phyloP scores from a whole-genome alignment of 2,888 invertebrate genomes.

The Galeopsomyia nigrocyanea region DNA sequence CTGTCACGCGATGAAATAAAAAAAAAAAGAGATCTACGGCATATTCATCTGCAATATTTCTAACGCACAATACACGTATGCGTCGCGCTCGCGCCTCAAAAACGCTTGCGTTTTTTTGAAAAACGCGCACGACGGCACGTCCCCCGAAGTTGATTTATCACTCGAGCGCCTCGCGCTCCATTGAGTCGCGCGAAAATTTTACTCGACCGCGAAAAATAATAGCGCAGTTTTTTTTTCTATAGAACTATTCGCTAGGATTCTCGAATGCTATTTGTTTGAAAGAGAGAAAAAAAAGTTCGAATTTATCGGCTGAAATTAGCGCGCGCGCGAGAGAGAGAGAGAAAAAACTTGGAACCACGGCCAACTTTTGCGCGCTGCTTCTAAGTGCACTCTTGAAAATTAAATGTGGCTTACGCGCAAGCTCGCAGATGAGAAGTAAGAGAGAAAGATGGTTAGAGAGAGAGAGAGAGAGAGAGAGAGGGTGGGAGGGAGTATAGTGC shows the following conservation, averaged over 20 bases:
- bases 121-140: background rate
- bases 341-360: background rate
- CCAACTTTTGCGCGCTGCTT: constrained; percentile 28
- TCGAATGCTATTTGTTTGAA: constrained; percentile 29
- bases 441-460: background rate
- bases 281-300: background rate
- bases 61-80: no score
- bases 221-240: background rate
- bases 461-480: background rate
- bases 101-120: background rate
- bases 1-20: no score
- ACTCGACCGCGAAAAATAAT: background rate
- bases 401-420: constrained; percentile 15
- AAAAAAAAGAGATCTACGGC: no score
- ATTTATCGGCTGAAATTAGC: constrained; percentile 38
- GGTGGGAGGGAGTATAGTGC: background rate
- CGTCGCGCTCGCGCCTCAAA: no score
- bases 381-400: constrained; percentile 42
- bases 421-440: background rate
- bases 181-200: constrained; percentile 4
- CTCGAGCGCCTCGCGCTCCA: constrained; percentile 10
- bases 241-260: background rate
- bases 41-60: no score
- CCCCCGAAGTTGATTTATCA: constrained; percentile 24
- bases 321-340: background rate